Percentiles rank a stretch among this genome's conserved stretches.
Evolutionary conservation across 2,888 invertebrate species (phyloP).

Genomic region (Palloptera scutellata): DNA sequence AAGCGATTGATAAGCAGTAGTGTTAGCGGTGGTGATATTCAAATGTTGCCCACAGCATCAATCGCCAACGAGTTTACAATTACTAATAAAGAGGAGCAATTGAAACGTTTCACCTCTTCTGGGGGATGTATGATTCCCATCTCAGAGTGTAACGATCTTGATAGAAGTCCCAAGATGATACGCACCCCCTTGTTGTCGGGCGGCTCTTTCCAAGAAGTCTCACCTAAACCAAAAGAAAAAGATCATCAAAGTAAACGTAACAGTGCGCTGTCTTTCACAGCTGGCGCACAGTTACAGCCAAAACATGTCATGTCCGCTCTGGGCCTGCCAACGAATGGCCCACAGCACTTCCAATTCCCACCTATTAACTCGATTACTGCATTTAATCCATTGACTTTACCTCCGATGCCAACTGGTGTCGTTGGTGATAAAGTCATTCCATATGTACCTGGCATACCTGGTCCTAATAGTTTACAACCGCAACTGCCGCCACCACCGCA

Average conservation of each 20-base stretch:
- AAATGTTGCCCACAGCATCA: constrained; percentile 65
- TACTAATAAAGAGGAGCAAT: constrained; percentile 69
- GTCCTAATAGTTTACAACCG: constrained; percentile 72
- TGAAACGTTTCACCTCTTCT: constrained; percentile 58
- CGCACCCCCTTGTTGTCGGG: constrained; percentile 84
- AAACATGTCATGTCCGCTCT: constrained; percentile 68
- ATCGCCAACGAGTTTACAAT: constrained; percentile 74
- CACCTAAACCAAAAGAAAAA: constrained; percentile 48
- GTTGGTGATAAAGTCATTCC: constrained; percentile 78
- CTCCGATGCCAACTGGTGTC: constrained; percentile 61
- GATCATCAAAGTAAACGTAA: constrained; percentile 42
- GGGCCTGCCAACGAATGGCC: constrained; percentile 62
- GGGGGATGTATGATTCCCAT: constrained; percentile 70
- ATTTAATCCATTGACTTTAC: constrained; percentile 74
- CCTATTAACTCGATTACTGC: constrained; percentile 76
- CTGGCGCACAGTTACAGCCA: constrained; percentile 63
- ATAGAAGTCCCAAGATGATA: constrained; percentile 77
- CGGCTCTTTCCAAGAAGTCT: constrained; percentile 74
- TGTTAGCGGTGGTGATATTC: constrained; percentile 46
- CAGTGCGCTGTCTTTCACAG: constrained; percentile 48
- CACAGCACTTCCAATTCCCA: constrained; percentile 71
- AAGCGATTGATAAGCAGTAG: constrained; percentile 30
- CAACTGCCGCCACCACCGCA: constrained; percentile 61
- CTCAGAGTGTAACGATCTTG: constrained; percentile 68
- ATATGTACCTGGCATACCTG: constrained; percentile 87